These are phyloP conservation scores for Pasiphila rectangulata DNA, from an alignment of 2,888 invertebrate species.

Conservation along the genomic window DNA sequence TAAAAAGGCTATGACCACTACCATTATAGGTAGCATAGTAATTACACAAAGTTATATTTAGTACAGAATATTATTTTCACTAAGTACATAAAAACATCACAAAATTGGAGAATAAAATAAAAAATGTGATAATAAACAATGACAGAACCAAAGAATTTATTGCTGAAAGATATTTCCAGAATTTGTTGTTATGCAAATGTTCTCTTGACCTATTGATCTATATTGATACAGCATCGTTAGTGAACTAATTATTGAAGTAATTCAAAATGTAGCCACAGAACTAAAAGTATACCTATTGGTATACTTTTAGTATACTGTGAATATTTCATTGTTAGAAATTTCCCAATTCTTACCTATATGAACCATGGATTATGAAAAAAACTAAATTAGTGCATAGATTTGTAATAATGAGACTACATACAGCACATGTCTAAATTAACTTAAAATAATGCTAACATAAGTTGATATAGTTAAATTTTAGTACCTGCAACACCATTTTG, in stretches of 20 bases:
- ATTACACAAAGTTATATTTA: no score
- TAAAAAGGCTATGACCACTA: slow-evolving; percentile 1
- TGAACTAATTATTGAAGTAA: slow-evolving; percentile 1
- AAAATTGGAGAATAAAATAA: slow-evolving; percentile 4
- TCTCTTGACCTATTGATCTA: slow-evolving; percentile 20
- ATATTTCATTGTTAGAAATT: no score
- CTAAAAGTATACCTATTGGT: no score
- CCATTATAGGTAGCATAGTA: background rate
- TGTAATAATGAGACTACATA: background rate
- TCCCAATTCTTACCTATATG: no score
- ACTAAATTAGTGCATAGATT: background rate
- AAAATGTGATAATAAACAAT: slow-evolving; percentile 2
- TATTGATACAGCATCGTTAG: background rate
- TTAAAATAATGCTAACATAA: slow-evolving; percentile 1
- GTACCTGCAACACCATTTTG: slow-evolving; percentile 54
- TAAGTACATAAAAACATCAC: slow-evolving; percentile 8
- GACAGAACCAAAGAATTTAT: slow-evolving; percentile 23
- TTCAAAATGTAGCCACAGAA: background rate
- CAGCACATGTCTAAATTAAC: background rate
- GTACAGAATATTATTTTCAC: no score
- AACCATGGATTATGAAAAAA: background rate
- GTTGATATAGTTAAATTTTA: slow-evolving; percentile 36
- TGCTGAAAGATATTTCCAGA: slow-evolving; percentile 12
- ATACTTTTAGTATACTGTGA: no score
- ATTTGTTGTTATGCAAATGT: slow-evolving; percentile 9